Percentiles rank a stretch among this genome's conserved stretches.
Conservation (phyloP, 2,888 invertebrate species). For the Spodoptera littoralis region DNA sequence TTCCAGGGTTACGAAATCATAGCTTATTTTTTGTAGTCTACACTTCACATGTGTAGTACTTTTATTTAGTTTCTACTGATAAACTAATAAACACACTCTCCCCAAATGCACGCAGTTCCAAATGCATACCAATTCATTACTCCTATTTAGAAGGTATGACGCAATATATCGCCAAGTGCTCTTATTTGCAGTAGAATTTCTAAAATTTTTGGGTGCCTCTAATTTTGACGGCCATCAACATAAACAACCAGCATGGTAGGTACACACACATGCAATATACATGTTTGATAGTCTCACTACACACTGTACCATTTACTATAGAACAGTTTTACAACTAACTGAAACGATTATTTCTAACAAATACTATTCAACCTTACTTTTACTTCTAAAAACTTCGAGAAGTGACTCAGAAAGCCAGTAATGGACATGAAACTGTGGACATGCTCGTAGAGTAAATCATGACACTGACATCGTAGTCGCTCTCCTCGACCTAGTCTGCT, state of each 20-base stretch:
- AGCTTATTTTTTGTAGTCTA: too few relatives aligned
- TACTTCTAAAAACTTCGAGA: conserved; percentile 36
- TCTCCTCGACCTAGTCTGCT: conserved; percentile 88
- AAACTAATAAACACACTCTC: too few relatives aligned
- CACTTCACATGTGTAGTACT: too few relatives aligned
- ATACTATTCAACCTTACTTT: conserved; percentile 32
- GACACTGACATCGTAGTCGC: conserved; percentile 86
- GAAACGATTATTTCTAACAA: conserved; percentile 30
- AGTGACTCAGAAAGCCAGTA: conserved; percentile 59
- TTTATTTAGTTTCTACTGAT: too few relatives aligned
- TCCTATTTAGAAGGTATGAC: too few relatives aligned
- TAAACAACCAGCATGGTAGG: conserved; percentile 71
- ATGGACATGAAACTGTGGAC: conserved; percentile 61
- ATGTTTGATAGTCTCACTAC: conserved; percentile 81
- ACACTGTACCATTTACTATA: conserved; percentile 67
- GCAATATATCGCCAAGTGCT: too few relatives aligned
- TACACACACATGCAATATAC: conserved; percentile 70
- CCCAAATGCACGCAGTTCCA: too few relatives aligned
- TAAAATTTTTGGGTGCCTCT: conserved; percentile 64
- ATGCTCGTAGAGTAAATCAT: conserved; percentile 68
- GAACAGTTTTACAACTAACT: conserved; percentile 19
- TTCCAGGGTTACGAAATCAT: too few relatives aligned
- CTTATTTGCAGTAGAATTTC: not conserved
- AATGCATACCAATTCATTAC: too few relatives aligned
- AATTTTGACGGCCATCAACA: conserved; percentile 70